Evolutionary conservation across 1,140 invertebrate genomes (phyloP), one percentile per base, ranked within the genome.

Genomic region (Drosophila fuyamai): DNA sequence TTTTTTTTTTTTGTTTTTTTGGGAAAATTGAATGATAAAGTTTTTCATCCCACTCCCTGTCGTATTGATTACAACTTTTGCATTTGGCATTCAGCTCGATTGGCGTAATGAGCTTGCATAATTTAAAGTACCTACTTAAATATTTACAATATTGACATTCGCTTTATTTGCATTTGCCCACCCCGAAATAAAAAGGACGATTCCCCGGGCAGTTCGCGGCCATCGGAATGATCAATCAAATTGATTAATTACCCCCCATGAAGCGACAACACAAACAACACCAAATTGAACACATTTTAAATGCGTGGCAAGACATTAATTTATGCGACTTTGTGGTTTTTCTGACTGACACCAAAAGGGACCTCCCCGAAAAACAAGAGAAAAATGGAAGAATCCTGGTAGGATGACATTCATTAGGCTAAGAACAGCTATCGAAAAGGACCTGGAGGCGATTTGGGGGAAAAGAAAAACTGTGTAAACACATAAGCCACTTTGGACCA

Each of bases 211-310:
- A 79, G 82, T 56, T 70, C 53, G 67, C 70, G 62, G 65, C 60
- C 75, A 72, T 71, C 29, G 41, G 54, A 76, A 89, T 83, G 80
- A 88, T 88, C 83, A 89, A 88, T 88, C 83, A 88, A 89, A 83
- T 83, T 88, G 83, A 88, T 89, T 88, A 88, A 88, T 88, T 88
- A 89, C 80, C 76, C 18, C 53, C 68, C 66, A 54, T 54, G 47
- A 68, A 53, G 61, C 57, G 9, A 53, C 55, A 47, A 36, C 47
- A 29, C 58, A 44, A 55, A 35, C 67, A 71, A 70, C 66, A 70
- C 41, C 51, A 41, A 71, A 54, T 73, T 60, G 55, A 73, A 73
- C 70, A 48, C 67, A 67, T 86, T 84, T 84, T 85, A 85, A 81
- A 84, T 85, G 79, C 79, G 72, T 72, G 72, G 44, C 57, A 67